phyloP scores from a whole-genome alignment of 2,888 invertebrate genomes.

The Reticulitermes lucifugus region DNA sequence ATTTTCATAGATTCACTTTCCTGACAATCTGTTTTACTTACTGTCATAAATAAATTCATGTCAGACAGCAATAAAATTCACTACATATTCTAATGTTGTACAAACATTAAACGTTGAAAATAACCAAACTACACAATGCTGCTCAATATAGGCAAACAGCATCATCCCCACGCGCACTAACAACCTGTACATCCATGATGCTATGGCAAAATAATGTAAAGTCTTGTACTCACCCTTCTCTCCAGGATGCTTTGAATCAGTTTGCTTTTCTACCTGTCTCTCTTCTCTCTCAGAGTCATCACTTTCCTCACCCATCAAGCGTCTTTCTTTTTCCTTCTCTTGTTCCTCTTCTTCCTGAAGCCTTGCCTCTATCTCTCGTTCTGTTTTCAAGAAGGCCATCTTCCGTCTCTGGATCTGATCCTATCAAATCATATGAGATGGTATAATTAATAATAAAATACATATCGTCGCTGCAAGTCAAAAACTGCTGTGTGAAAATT shows the following conservation, averaged over 20 bases:
- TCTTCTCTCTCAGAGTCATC: slow-evolving; percentile 58
- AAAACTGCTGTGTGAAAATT: too few species aligned
- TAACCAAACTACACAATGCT: background rate
- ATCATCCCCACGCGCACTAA: background rate
- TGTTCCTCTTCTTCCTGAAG: slow-evolving; percentile 67
- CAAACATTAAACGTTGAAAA: too few species aligned
- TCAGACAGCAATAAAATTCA: too few species aligned
- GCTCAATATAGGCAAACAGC: background rate
- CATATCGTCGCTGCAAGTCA: too few species aligned
- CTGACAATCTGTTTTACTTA: too few species aligned
- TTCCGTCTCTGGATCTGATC: slow-evolving; percentile 74
- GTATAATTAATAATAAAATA: too few species aligned
- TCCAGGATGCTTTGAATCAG: slow-evolving; percentile 60
- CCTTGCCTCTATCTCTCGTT: slow-evolving; percentile 79
- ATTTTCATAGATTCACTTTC: too few species aligned
- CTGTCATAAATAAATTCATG: too few species aligned
- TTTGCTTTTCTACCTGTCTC: slow-evolving; percentile 63
- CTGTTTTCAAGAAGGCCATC: slow-evolving; percentile 78
- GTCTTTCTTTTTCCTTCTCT: slow-evolving; percentile 60
- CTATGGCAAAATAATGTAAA: background rate
- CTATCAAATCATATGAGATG: slow-evolving; percentile 60
- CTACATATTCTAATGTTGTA: too few species aligned
- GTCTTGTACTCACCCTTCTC: slow-evolving; percentile 52
- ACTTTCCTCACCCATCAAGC: slow-evolving; percentile 60
- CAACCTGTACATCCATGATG: slow-evolving; percentile 4